phyloP scores from a whole-genome alignment of 2,113 vertebrate genomes.

The Mormoops blainvillei region DNA sequence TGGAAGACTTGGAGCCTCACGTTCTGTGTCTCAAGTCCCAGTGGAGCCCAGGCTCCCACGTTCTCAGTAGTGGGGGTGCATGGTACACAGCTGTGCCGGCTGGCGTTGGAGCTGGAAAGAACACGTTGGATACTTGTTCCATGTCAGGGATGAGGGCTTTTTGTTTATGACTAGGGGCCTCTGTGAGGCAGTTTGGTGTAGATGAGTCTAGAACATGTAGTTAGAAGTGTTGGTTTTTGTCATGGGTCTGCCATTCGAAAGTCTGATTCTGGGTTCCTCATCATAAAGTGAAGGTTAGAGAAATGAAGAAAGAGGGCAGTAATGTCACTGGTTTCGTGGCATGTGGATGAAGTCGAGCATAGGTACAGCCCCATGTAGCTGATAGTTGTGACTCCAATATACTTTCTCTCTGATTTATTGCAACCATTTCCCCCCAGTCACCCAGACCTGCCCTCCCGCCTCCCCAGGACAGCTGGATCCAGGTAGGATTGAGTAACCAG shows the following conservation, averaged over 20 bases:
- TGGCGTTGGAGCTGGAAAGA: background rate
- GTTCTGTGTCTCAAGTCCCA: background rate
- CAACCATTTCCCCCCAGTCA: fast-evolving
- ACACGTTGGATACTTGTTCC: fast-evolving
- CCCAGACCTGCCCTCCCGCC: fast-evolving
- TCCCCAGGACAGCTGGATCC: background rate
- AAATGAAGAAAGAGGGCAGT: background rate
- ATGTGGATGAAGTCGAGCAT: background rate
- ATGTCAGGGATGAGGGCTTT: background rate
- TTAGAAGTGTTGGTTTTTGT: background rate
- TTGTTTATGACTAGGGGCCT: background rate
- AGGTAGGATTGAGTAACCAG: fast-evolving
- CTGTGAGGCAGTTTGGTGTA: background rate
- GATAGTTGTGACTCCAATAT: background rate
- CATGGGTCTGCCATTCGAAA: background rate
- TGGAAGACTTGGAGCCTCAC: background rate
- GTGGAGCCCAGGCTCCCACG: background rate
- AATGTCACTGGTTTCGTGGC: background rate
- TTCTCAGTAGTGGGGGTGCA: fast-evolving
- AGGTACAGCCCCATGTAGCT: background rate
- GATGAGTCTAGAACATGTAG: no score
- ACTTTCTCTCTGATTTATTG: background rate
- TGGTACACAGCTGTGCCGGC: background rate
- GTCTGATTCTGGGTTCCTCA: background rate
- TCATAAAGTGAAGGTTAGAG: background rate